These are phyloP conservation scores for Psittacula derbiana DNA, from an alignment of 2,797 vertebrate species.

Conservation along the genomic window DNA sequence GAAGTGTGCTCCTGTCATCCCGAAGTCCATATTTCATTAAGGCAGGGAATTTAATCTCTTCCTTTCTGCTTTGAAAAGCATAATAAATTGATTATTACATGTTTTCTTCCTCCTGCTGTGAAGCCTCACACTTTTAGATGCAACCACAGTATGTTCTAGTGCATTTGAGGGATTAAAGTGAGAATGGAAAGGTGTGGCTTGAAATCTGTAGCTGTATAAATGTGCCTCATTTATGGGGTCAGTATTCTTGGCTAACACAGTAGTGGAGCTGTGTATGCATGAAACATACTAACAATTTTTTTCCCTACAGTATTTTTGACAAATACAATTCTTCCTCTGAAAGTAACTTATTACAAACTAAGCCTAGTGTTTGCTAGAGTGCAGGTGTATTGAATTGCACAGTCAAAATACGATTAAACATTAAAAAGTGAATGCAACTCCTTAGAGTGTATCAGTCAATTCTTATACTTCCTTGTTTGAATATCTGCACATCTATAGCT, in stretches of 20 bases:
- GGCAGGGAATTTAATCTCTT: neutral
- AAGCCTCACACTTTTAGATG: neutral
- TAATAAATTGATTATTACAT: neutral
- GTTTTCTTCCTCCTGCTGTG: neutral
- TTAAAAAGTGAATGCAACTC: neutral
- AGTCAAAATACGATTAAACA: neutral
- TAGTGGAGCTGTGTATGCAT: neutral
- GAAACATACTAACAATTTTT: neutral
- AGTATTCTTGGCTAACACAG: neutral
- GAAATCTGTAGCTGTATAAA: neutral
- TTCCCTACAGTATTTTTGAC: neutral
- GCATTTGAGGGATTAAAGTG: neutral
- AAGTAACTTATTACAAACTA: neutral
- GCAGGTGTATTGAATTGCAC: neutral
- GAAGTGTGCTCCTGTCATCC: neutral
- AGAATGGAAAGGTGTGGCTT: neutral
- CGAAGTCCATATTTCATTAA: neutral
- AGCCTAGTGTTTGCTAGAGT: neutral
- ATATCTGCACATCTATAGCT: neutral
- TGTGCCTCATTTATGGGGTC: neutral
- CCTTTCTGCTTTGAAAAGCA: neutral
- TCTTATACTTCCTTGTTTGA: neutral
- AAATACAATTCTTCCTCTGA: neutral
- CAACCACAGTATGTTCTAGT: neutral
- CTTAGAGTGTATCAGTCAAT: neutral